Base-by-base conservation (phyloP, 1,140 invertebrate species). In the Dendrolimus kikuchii region DNA sequence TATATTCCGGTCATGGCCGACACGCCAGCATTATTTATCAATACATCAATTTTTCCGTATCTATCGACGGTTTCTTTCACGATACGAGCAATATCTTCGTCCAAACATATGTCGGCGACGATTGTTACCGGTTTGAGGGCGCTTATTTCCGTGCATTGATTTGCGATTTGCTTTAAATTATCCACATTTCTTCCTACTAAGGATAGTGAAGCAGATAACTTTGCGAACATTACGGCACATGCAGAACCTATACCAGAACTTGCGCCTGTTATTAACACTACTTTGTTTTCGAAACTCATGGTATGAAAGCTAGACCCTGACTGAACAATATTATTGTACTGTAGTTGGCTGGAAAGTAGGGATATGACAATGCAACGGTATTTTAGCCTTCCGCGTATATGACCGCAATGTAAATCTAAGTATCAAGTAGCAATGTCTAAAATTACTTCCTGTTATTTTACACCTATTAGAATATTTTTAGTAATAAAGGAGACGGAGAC, bases 21-120 rank as follows among this genome's bases (percentile, higher is more conserved):
- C 51, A 93, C 90, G 6, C 94, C 95, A 46, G 94, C 94, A 88
- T 92, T 94, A 70, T 95, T 96, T 2, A 96, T 85, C 5, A 94
- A 71, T 43, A 93, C 86, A 76, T 94, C 91, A 7, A 94, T 74
- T 74, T 87, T 89, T n/a, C 89, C 89, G 74, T 88, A 92, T 46
- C 88, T 81, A 40, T 89, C 70, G 7, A 92, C 74, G 2, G 91
- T 91, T 6, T 85, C 78, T 38, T 92, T 76, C 2, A 94, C 61
- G 55, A 94, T 89, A 40, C 83, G 89, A 60, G 90, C 71, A 2
- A 89, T 82, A 66, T 94, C 92, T 8, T 78, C 78, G 71, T 93
- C 92, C 40, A 90, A 89, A 6, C 88, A 91, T 38, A 95, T 63
- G 66, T 95, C 93, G 2, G 91, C 93, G 43, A 81, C 79, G 7